phyloP scores from a whole-genome alignment of 2,888 invertebrate genomes.

The Cantharis rufa region DNA sequence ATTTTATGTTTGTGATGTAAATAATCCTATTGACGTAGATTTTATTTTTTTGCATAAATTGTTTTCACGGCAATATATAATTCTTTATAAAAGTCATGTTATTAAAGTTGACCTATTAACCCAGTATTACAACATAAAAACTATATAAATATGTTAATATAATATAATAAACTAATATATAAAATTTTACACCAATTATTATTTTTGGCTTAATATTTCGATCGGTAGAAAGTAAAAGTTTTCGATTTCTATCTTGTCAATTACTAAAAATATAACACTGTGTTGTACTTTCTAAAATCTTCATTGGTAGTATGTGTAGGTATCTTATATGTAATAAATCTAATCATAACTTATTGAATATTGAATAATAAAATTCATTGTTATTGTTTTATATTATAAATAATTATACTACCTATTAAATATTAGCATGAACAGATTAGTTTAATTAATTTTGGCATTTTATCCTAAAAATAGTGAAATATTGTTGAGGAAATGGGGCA shows the following conservation, averaged over 20 bases:
- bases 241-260: slow-evolving; percentile 12
- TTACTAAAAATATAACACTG: not conserved
- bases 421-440: too few species aligned
- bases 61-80: not conserved
- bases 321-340: not conserved
- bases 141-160: not conserved
- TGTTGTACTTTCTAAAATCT: slow-evolving; percentile 18
- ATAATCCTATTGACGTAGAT: not conserved
- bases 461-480: not conserved
- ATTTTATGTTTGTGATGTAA: not conserved
- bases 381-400: too few species aligned
- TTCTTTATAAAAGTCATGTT: not conserved
- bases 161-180: not conserved
- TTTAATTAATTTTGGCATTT: not conserved
- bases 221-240: slow-evolving; percentile 25
- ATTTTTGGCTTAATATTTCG: not conserved
- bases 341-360: not conserved
- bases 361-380: not conserved
- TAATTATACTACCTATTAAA: too few species aligned
- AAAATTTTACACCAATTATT: not conserved
- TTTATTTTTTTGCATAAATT: not conserved
- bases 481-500: not conserved
- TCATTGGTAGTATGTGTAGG: not conserved
- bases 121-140: not conserved
- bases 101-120: slow-evolving; percentile 5